Evolutionary conservation across 2,113 vertebrate species (phyloP), one percentile per base, ranked within the genome.

Genomic region (Salminus brasiliensis): DNA sequence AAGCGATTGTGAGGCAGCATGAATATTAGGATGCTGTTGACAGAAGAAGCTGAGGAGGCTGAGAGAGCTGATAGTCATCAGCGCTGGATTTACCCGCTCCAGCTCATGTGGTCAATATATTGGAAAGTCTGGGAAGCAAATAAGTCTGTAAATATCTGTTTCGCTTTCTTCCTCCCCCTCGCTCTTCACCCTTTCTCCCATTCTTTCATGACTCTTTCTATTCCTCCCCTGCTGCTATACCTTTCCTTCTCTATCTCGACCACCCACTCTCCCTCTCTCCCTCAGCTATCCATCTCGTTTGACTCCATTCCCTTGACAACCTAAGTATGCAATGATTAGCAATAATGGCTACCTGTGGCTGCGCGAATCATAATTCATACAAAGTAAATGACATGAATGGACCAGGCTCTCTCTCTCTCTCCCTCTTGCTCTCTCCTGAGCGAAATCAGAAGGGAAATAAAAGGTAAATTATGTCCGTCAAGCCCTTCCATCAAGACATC

Each of bases 241-340:
- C 32, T 76, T 12, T 53, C 12, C 30, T 21, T 34, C 43, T 49
- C 5, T 49, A 29, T 65, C 11, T 30, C 71, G 82, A 67, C 71
- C 77, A 53, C 82, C 83, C 57, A 34, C n/a, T 80, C 82, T 83
- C 82, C 74, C 80, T 85, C 82, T 68, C 81, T 39, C 41, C 2
- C 72, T 72, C 63, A 43, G 49, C 29, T 69, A 52, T 60, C 21
- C 39, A 41, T 75, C 15, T 73, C 57, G 27, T 41, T 59, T 81
- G 74, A 74, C 74, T 84, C 69, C 71, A 80, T 81, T 84, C 63
- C 82, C 82, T 81, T 81, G 78, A 84, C 82, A 81, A 81, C 78
- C 78, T 84, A 84, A 84, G 74, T 72, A 53, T 84, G 82, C 75
- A 80, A 77, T 84, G 82, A 84, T 84, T 84, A 84, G 69, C 82